Evolutionary conservation across 2,113 vertebrate species (phyloP), one percentile per base, ranked within the genome.

Genomic region (Pollachius pollachius): DNA sequence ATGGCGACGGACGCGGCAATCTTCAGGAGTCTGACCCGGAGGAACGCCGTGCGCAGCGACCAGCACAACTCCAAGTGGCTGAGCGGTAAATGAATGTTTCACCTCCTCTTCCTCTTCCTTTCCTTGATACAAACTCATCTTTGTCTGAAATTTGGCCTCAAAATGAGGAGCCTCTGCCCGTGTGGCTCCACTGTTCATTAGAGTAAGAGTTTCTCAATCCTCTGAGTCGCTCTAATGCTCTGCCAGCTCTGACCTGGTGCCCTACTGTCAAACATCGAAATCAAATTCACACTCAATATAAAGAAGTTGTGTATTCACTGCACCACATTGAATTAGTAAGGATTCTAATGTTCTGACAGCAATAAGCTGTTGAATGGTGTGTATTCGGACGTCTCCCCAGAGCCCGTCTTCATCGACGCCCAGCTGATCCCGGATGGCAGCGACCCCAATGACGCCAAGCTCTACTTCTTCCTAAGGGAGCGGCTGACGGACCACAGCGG

Each of bases 41-140:
- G 94, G 69, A 98, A 98, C 68, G 94, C 97, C 0, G 96, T 99
- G 72, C 88, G 97, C 77, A 98, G 96, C 0, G 97, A 99, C 83
- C 97, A 99, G 70, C 96, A 99, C 88, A 99, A 99, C 85, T 99
- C 97, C 16, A 99, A 99, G 78, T 99, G 97, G 97, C 92, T 99
- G 5, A 99, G 97, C 76, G 97, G 97, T 99, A 92, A 92, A 92
- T 71, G 11, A 1, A 6, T 30, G 30, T 0, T 30, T 30, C 30
- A 23, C 21, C 21, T 23, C 21, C 21, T 23, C 52, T 11, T 54
- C 52, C 52, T 30, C 5, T 30, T 6, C 5, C 30, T 30, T 30
- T 5, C 30, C 30, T 5, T 4, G 30, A 30, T 30, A 3, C 5
- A 30, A 30, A 30, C 30, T 4, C 5, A 30, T 30, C 30, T 30